A percentile compares a stretch with the other conserved stretches of the same genome.
phyloP scores from a whole-genome alignment of 2,797 vertebrate species.

The Microtus agrestis region DNA sequence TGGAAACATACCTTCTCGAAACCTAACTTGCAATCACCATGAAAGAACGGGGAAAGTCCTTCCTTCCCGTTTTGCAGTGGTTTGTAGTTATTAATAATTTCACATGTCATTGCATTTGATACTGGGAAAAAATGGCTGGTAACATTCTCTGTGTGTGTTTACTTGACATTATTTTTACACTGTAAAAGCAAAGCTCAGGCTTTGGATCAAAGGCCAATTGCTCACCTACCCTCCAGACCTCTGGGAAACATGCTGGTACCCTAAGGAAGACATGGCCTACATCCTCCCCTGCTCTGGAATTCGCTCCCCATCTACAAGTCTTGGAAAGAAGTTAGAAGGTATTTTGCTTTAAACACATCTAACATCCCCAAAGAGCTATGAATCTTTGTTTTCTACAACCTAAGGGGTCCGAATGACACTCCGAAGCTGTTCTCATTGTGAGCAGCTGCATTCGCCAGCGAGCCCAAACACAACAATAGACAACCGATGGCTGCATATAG shows the following conservation, averaged over 20 bases:
- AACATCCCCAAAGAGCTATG: slow-evolving; percentile 74
- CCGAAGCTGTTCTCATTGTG: slow-evolving; percentile 60
- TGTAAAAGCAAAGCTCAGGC: slow-evolving; percentile 25
- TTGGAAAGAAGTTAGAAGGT: slow-evolving; percentile 64
- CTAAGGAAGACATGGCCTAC: background rate
- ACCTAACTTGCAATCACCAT: background rate
- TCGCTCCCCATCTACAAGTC: background rate
- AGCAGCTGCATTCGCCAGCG: slow-evolving; percentile 65
- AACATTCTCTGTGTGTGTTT: background rate
- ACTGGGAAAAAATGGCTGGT: background rate
- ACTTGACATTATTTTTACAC: background rate
- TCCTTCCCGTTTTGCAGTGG: background rate
- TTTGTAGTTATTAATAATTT: background rate
- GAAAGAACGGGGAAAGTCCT: background rate
- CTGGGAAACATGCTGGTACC: background rate
- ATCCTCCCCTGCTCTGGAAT: slow-evolving; percentile 11
- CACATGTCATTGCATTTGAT: background rate
- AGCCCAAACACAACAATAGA: slow-evolving; percentile 57
- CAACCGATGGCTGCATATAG: slow-evolving; percentile 43
- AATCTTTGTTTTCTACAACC: slow-evolving; percentile 73
- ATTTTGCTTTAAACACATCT: slow-evolving; percentile 69
- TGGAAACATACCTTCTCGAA: background rate
- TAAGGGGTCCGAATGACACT: slow-evolving; percentile 70
- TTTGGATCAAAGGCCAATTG: background rate
- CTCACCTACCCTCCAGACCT: background rate